Base-by-base conservation (phyloP, 2,113 vertebrate genomes). In the Narcine bancroftii region DNA sequence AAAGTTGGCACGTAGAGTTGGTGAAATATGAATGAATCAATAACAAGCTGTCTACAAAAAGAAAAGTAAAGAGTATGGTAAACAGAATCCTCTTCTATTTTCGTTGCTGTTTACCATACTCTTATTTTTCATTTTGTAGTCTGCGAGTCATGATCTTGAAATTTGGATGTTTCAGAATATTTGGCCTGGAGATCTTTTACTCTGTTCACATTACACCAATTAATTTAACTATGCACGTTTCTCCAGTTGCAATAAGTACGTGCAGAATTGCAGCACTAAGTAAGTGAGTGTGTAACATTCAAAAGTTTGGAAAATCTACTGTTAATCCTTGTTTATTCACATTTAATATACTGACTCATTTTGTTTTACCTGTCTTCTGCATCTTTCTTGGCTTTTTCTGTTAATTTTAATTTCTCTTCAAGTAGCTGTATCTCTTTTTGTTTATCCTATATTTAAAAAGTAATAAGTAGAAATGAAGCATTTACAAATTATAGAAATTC, bases 291-390 rank as follows among this genome's bases (percentile, higher is more conserved):
- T 83, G 29, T 60, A 24, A n/a, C 33, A 36, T 56, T 60, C 33
- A 33, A 5, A 36, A 60, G 29, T 39, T 89, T 39, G 65, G 33
- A 39, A 89, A 36, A n/a, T 75, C 3, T 85, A 63, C 19, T n/a
- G 17, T 89, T 36, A 65, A 65, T 89, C 83, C 17, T 39, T 39
- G 2, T 60, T 63, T 11, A 33, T 17, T 63, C 17, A 63, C 26
- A 66, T 4, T 42, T 26, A 69, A 69, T 47, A 6, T 0, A 10
- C 26, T 65, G 36, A 39, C 42, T 33, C 26, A 5, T 2, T 29
- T 71, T 33, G 42, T 45, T 65, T 71, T 71, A 91, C 89, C 89
- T 69, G 42, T 69, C 89, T 71, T 91, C 89, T 47, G 89, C 89
- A 45, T 91, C 39, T 69, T 91, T 69, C 39, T 47, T 69, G 69